These are phyloP conservation scores for Cosmopolites sordidus DNA, from an alignment of 2,888 invertebrate species.

Conservation along the genomic window DNA sequence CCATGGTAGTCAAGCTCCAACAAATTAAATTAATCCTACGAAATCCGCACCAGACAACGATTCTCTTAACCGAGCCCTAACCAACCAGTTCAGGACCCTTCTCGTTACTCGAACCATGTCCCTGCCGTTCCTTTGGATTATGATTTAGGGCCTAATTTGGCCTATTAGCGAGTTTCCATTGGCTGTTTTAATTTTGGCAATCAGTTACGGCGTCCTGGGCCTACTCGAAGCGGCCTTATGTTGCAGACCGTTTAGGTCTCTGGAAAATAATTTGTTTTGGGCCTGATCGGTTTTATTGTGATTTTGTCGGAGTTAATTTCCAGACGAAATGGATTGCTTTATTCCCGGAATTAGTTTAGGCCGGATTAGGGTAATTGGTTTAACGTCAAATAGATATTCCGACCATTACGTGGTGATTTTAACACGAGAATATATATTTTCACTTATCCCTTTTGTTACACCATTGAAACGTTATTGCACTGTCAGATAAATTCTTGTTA, in stretches of 20 bases:
- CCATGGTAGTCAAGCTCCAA: not conserved
- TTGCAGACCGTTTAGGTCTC: not conserved
- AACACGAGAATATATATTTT: too few relatives aligned
- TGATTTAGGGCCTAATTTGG: constrained; percentile 12
- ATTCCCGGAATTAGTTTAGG: not conserved
- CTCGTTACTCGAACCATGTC: not conserved
- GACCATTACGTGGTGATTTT: too few relatives aligned
- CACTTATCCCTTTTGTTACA: too few relatives aligned
- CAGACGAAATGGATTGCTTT: not conserved
- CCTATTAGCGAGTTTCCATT: constrained; percentile 13
- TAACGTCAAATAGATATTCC: too few relatives aligned
- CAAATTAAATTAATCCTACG: constrained; percentile 10
- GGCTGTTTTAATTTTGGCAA: constrained; percentile 13
- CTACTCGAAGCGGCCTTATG: constrained; percentile 1
- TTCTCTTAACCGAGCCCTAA: constrained; percentile 3
- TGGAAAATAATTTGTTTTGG: constrained; percentile 7
- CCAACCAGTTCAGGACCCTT: constrained; percentile 4
- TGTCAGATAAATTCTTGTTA: too few relatives aligned
- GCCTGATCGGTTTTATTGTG: constrained; percentile 10
- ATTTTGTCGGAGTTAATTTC: constrained; percentile 10
- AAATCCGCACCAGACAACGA: constrained; percentile 2
- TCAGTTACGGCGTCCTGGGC: constrained; percentile 11
- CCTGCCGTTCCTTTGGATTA: constrained; percentile 6
- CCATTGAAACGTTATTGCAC: too few relatives aligned
- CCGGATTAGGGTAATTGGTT: not conserved